A percentile compares a stretch with the other conserved stretches of the same genome.
Evolutionary conservation across 2,797 vertebrate genomes (phyloP).

Genomic region (Distichodus sexfasciatus): DNA sequence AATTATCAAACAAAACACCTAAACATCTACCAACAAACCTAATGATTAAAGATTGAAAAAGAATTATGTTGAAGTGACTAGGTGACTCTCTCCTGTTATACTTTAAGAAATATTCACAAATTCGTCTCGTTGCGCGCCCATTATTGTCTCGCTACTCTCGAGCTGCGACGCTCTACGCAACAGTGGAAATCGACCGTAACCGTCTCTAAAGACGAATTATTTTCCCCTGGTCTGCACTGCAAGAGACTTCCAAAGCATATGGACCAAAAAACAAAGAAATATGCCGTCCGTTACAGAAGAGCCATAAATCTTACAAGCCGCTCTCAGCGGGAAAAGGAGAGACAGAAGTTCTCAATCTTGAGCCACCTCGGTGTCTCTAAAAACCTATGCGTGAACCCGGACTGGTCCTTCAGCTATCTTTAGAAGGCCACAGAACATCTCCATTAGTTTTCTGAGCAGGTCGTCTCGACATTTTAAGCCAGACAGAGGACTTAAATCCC

Average conservation of each 20-base stretch:
- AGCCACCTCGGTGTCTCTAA: background rate
- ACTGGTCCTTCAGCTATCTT: background rate
- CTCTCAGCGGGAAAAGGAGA: conserved; percentile 25
- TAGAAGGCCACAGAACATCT: conserved; percentile 1
- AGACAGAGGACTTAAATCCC: too few relatives aligned
- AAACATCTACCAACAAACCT: too few relatives aligned
- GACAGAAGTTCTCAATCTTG: conserved; percentile 39
- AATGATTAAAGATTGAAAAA: too few relatives aligned
- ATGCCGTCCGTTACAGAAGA: conserved; percentile 44
- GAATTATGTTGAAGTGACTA: too few relatives aligned
- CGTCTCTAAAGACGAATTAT: conserved; percentile 51
- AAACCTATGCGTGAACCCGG: conserved; percentile 14
- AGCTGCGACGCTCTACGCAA: too few relatives aligned
- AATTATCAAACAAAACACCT: too few relatives aligned
- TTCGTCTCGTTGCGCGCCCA: too few relatives aligned
- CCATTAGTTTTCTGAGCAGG: conserved; percentile 9
- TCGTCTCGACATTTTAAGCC: background rate
- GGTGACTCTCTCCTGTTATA: too few relatives aligned
- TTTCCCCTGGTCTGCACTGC: conserved; percentile 38
- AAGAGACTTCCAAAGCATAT: conserved; percentile 48
- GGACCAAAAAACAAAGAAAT: conserved; percentile 59
- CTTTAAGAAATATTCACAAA: too few relatives aligned
- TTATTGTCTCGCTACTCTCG: too few relatives aligned
- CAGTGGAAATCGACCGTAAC: conserved; percentile 53
- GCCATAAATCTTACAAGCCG: conserved; percentile 37